Conservation (phyloP, 2,113 vertebrate genomes). For the Poeciliopsis turrubarensis region DNA sequence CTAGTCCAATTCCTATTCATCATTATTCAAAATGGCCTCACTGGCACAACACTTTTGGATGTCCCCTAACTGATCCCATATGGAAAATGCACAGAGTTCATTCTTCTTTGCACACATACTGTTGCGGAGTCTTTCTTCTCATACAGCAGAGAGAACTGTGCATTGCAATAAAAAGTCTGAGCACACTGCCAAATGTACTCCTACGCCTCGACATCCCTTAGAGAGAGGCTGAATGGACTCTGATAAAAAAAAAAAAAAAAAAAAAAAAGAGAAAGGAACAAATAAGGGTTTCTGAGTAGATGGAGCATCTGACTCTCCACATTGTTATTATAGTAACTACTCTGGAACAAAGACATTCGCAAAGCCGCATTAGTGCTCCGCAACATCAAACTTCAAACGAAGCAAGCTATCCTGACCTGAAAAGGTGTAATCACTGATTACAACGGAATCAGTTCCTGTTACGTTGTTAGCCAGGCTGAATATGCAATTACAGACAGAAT, state of each 20-base stretch:
- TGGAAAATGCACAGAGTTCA: conserved; percentile 20
- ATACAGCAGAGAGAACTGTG: conserved; percentile 56
- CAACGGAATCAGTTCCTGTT: conserved; percentile 40
- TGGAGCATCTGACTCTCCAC: conserved; percentile 52
- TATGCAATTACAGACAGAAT: conserved; percentile 30
- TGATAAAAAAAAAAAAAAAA: conserved; percentile 73
- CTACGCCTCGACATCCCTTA: conserved; percentile 54
- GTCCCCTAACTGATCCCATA: conserved; percentile 16
- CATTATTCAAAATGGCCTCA: conserved; percentile 41
- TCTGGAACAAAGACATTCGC: conserved; percentile 62
- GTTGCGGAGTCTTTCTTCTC: conserved; percentile 61
- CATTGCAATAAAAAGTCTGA: conserved; percentile 67
- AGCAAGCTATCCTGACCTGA: conserved; percentile 57
- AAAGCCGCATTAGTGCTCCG: conserved; percentile 59
- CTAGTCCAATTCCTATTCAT: conserved; percentile 38
- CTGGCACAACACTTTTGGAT: conserved; percentile 18
- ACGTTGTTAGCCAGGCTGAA: conserved; percentile 38
- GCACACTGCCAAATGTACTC: conserved; percentile 65
- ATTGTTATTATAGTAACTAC: conserved; percentile 62
- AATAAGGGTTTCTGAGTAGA: conserved; percentile 59
- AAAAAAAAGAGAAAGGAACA: too few species aligned
- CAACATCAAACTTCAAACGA: conserved; percentile 65
- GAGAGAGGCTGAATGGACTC: conserved; percentile 66
- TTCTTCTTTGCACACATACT: conserved; percentile 37
- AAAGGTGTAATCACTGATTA: conserved; percentile 66